A percentile compares a stretch with the other conserved stretches of the same genome.
Evolutionary conservation across 2,888 invertebrate species (phyloP).

Genomic region (Morpho achilles): DNA sequence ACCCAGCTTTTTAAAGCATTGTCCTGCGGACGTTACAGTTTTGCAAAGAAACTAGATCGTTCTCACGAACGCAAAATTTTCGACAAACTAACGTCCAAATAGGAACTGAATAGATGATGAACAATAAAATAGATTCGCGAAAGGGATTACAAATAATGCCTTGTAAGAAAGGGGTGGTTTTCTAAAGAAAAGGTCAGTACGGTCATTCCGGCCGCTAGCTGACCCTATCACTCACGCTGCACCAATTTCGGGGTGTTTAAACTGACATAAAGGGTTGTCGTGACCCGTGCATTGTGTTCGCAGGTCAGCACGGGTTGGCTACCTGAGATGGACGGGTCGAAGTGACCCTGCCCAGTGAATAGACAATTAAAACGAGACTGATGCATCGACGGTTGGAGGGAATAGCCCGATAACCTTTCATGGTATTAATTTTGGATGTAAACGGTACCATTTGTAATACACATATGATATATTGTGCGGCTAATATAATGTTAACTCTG

Average conservation of each 20-base stretch:
- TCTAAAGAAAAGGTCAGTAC: slow-evolving; percentile 65
- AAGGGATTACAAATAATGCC: slow-evolving; percentile 79
- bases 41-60: slow-evolving; percentile 76
- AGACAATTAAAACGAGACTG: slow-evolving; percentile 75
- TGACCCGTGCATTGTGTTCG: slow-evolving; percentile 53
- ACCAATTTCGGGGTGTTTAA: slow-evolving; percentile 72
- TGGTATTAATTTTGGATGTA: slow-evolving; percentile 18
- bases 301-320: slow-evolving; percentile 71
- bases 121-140: slow-evolving; percentile 79
- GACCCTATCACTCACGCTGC: slow-evolving; percentile 78
- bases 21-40: slow-evolving; percentile 64
- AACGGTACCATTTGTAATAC: slow-evolving; percentile 24
- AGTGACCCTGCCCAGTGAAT: slow-evolving; percentile 58
- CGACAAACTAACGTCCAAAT: slow-evolving; percentile 62
- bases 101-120: slow-evolving; percentile 53
- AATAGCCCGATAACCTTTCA: slow-evolving; percentile 72
- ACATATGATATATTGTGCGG: too few species aligned
- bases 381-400: slow-evolving; percentile 58
- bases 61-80: slow-evolving; percentile 76
- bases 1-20: slow-evolving; percentile 37
- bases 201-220: slow-evolving; percentile 65
- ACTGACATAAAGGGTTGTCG: slow-evolving; percentile 70
- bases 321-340: slow-evolving; percentile 56
- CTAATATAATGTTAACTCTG: too few species aligned
- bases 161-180: slow-evolving; percentile 72